Evolutionary conservation across 64 coral and sea anemone species (phyloP), one percentile per base, ranked within the genome.

Genomic region (Astreopora myriophthalma): DNA sequence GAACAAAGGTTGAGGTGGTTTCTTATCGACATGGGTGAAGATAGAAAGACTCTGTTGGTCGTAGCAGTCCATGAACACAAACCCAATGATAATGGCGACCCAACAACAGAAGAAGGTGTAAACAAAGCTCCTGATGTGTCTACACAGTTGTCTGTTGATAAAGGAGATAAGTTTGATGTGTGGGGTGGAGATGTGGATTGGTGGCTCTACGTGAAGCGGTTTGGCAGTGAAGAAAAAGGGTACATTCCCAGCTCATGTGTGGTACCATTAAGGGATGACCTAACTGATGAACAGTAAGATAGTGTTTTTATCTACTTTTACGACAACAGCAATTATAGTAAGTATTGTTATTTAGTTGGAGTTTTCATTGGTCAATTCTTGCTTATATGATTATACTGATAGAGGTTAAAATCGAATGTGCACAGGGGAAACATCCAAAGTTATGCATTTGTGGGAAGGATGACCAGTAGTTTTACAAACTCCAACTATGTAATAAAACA

Each of bases 201-300:
- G 94, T 95, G 89, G 94, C 49, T 95, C 8, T 88, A 86, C 75
- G 94, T 95, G 19, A 92, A 92, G 44, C 63, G 32, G 65, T 4
- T 88, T 29, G 71, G 80, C 17, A 91, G 63, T 48, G 94, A 84
- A 24, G 70, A 95, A 20, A 67, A 73, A 34, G 94, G 94, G 10
- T 95, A 95, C 61, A 87, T 95, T 49, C 94, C 94, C n/a, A 95
- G 94, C 34, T 88, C 52, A 0, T 76, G 79, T 58, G 94, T 95
- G 22, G 94, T 91, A 20, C 94, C 94, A 27, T 38, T 95, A 19
- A 95, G 84, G 58, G 88, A 84, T 79, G 39, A 80, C 82, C 63
- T 95, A 57, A 73, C 75, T 13, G 16, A 36, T 31, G 48, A 87
- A 48, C 89, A 95, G 94, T 95, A 88, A 63, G 94, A 28, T 32